Conservation (phyloP, 2,113 vertebrate genomes). For the Percopsis transmontana region DNA sequence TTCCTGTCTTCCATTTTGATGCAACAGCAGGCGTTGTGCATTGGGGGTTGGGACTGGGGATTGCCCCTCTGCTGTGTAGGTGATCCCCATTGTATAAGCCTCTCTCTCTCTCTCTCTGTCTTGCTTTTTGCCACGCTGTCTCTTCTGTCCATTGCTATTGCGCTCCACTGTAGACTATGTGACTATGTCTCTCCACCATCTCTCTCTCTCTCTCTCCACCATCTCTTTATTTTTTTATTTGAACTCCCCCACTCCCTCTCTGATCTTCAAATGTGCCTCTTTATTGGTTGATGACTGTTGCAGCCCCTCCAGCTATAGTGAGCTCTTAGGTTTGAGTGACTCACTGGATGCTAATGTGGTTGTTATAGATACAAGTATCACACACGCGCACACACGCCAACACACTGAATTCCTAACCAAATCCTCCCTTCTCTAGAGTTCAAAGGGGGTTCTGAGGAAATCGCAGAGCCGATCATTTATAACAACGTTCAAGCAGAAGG, state of each 20-base stretch:
- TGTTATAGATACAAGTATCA: constrained; percentile 32
- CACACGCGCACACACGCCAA: constrained; percentile 11
- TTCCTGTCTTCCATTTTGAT: constrained; percentile 60
- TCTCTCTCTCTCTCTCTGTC: constrained; percentile 12
- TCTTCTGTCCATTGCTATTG: neutral
- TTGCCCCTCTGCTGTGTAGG: constrained; percentile 31
- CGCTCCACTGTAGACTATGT: neutral
- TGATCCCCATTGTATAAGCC: constrained; percentile 37
- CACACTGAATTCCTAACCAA: constrained; percentile 2
- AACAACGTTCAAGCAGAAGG: constrained; percentile 92
- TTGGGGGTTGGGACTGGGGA: constrained; percentile 40
- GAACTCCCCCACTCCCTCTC: neutral
- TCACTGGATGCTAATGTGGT: constrained; percentile 44
- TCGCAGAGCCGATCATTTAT: constrained; percentile 89
- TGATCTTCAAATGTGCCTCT: neutral
- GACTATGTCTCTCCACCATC: neutral
- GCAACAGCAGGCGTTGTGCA: constrained; percentile 35
- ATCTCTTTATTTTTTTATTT: neutral
- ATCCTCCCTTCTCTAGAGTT: constrained; percentile 75
- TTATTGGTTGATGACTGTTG: constrained; percentile 9
- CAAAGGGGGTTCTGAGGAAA: constrained; percentile 90
- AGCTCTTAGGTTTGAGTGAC: constrained; percentile 46
- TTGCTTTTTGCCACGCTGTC: neutral
- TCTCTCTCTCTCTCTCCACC: neutral
- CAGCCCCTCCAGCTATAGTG: constrained; percentile 22